Evolutionary conservation across 2,888 invertebrate species (phyloP).

Genomic region (Syritta pipiens): DNA sequence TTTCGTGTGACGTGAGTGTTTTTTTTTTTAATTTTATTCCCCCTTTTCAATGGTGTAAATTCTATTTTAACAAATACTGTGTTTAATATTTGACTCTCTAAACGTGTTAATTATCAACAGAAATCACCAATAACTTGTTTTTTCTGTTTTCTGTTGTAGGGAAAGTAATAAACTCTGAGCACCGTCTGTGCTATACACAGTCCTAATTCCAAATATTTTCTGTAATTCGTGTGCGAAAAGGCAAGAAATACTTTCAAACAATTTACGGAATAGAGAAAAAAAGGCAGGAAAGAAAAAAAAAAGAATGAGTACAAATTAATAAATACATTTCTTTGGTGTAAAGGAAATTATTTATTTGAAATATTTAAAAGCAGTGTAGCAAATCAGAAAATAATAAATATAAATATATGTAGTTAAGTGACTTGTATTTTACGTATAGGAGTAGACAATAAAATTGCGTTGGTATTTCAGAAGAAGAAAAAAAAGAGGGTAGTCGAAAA

Average conservation of each 20-base stretch:
- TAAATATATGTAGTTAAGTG: slow-evolving; percentile 17
- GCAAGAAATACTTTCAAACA: too few species aligned
- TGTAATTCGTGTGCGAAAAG: too few species aligned
- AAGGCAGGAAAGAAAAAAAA: too few species aligned
- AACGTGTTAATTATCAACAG: background rate
- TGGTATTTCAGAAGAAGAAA: slow-evolving; percentile 6
- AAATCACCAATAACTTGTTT: background rate
- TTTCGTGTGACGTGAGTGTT: slow-evolving; percentile 50
- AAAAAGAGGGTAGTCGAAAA: slow-evolving; percentile 9
- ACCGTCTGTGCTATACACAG: background rate
- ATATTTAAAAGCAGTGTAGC: too few species aligned
- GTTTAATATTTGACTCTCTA: slow-evolving; percentile 8
- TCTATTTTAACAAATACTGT: slow-evolving; percentile 30
- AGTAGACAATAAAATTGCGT: slow-evolving; percentile 29
- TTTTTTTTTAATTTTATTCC: too few species aligned
- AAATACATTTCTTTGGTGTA: too few species aligned
- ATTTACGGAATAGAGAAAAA: too few species aligned
- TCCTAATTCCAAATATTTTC: too few species aligned
- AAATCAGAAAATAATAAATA: slow-evolving; percentile 28
- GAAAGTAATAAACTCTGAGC: too few species aligned
- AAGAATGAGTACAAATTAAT: too few species aligned
- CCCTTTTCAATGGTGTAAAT: slow-evolving; percentile 37
- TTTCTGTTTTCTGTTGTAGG: background rate
- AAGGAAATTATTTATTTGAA: too few species aligned
- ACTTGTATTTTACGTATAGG: slow-evolving; percentile 25